Conservation (phyloP, 2,797 vertebrate species). For the Threskiornis aethiopicus region DNA sequence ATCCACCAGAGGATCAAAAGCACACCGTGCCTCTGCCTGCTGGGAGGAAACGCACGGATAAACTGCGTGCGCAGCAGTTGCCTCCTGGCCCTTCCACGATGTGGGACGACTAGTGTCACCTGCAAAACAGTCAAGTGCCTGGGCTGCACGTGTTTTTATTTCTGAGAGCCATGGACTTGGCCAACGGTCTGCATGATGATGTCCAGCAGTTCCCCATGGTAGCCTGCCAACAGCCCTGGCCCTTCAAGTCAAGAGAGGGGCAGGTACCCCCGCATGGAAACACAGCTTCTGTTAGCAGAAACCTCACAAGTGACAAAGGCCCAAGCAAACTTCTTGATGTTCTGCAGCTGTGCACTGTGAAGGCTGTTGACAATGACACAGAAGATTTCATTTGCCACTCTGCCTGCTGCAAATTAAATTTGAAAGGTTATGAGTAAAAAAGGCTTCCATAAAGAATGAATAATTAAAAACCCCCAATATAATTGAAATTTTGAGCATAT, state of each 20-base stretch:
- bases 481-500: background rate
- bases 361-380: background rate
- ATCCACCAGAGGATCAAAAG: background rate
- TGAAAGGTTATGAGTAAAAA: background rate
- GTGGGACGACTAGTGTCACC: background rate
- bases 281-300: background rate
- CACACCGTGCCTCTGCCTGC: background rate
- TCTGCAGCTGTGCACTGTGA: background rate
- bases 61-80: background rate
- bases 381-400: background rate
- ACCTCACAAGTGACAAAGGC: background rate
- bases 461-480: background rate
- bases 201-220: background rate
- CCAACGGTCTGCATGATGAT: background rate
- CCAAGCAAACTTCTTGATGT: background rate
- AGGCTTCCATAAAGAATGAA: background rate
- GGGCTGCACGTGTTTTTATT: background rate
- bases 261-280: background rate
- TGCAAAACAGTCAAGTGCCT: background rate
- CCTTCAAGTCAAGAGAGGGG: background rate
- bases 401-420: background rate
- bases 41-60: accelerated
- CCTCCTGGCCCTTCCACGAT: background rate
- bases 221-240: background rate
- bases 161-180: background rate